phyloP scores from a whole-genome alignment of 2,113 vertebrate species.

The Okapia johnstoni region DNA sequence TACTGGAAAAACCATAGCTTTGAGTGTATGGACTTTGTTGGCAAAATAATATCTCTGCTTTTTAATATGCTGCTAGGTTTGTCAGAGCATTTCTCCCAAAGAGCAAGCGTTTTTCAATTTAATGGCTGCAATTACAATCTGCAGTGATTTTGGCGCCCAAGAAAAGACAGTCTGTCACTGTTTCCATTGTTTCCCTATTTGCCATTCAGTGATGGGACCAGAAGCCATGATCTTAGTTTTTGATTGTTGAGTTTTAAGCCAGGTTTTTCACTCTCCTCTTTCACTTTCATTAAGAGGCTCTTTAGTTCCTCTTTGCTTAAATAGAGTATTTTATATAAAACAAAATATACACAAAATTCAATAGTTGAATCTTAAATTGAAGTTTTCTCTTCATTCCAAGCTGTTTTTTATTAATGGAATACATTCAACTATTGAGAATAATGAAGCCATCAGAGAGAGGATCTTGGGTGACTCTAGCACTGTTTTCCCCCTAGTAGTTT shows the following conservation, averaged over 20 bases:
- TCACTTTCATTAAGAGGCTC: not conserved
- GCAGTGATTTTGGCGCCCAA: not conserved
- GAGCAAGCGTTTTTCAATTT: not conserved
- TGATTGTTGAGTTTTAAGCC: not conserved
- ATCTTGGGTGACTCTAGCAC: not conserved
- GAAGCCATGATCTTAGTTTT: not conserved
- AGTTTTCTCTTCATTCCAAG: not conserved
- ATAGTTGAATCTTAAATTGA: not conserved
- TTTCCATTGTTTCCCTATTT: not conserved
- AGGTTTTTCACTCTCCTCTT: not conserved
- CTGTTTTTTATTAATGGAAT: not conserved
- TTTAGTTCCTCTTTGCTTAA: not conserved
- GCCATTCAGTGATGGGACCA: not conserved
- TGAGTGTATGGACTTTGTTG: not conserved
- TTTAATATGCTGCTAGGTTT: not conserved
- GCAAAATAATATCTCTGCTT: not conserved
- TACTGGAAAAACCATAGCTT: not conserved
- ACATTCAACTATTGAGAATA: not conserved
- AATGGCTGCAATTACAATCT: not conserved
- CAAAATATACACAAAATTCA: not conserved
- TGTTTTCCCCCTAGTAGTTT: not conserved
- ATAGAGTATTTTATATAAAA: not conserved
- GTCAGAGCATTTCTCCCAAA: not conserved
- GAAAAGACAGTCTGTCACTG: not conserved
- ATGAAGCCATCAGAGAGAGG: not conserved